Conservation (phyloP, 2,888 invertebrate genomes). For the Drosophila acutilabella region DNA sequence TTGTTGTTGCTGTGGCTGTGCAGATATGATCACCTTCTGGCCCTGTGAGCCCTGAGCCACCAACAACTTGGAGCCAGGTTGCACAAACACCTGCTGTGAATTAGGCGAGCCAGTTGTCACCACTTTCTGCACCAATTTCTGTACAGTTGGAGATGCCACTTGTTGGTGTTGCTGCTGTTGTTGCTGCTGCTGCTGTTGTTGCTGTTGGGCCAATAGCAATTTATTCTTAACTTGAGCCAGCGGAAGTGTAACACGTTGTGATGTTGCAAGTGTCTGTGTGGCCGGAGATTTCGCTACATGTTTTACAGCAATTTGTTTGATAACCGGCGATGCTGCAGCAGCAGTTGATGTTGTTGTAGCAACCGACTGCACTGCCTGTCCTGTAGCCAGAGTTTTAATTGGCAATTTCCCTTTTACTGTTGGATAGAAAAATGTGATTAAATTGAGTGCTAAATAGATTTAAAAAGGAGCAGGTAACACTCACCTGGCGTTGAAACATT, state of each 20-base stretch:
- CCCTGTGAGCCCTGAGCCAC: conserved; percentile 84
- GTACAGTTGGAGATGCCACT: conserved; percentile 56
- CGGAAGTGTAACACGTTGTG: conserved; percentile 66
- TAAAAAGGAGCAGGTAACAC: conserved; percentile 1
- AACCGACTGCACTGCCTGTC: conserved; percentile 32
- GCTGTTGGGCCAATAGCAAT: conserved; percentile 69
- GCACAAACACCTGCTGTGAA: conserved; percentile 83
- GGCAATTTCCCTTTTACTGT: conserved; percentile 63
- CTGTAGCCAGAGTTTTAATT: conserved; percentile 58
- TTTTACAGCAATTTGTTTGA: conserved; percentile 83
- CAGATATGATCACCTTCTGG: conserved; percentile 84
- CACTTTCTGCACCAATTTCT: conserved; percentile 72
- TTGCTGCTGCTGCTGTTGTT: conserved; percentile 53
- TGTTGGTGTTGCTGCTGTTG: conserved; percentile 36
- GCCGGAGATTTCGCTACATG: conserved; percentile 74
- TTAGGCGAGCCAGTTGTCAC: conserved; percentile 41
- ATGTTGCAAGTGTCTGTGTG: conserved; percentile 64
- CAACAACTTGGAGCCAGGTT: conserved; percentile 83
- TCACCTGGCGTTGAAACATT: conserved; percentile 62
- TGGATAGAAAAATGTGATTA: background rate
- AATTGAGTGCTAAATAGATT: background rate
- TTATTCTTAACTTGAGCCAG: conserved; percentile 73
- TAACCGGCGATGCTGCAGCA: conserved; percentile 50
- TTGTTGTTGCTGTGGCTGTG: conserved; percentile 63
- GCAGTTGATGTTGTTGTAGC: conserved; percentile 32